Conservation (phyloP, 2,113 vertebrate species). For the Triplophysa tibetana region DNA sequence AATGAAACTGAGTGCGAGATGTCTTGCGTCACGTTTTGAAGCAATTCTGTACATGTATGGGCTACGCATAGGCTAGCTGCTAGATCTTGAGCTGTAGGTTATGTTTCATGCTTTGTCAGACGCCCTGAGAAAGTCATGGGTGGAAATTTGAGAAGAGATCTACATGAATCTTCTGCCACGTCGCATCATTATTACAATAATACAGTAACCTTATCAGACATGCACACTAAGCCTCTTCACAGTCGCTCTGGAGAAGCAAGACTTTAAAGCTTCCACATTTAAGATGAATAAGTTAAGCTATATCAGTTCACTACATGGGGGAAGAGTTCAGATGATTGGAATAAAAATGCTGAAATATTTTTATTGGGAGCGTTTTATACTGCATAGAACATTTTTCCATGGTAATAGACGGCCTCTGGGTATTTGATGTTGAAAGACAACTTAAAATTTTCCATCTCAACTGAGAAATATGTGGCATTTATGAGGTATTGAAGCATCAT, state of each 20-base stretch:
- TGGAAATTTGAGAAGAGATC: constrained; percentile 32
- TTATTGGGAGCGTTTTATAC: constrained; percentile 21
- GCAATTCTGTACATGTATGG: constrained; percentile 15
- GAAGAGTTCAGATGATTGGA: constrained; percentile 11
- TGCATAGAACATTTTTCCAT: constrained; percentile 5
- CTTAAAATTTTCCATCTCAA: background rate
- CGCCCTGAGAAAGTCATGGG: constrained; percentile 38
- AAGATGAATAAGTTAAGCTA: constrained; percentile 37
- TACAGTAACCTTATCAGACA: constrained; percentile 51
- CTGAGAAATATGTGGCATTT: background rate
- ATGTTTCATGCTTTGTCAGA: constrained; percentile 40
- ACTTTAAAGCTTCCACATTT: constrained; percentile 30
- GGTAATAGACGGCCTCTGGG: background rate
- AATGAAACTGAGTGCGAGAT: background rate
- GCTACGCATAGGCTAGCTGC: background rate
- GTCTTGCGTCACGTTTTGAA: background rate
- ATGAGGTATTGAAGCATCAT: background rate
- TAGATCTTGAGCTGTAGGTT: background rate
- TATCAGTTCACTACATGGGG: constrained; percentile 23
- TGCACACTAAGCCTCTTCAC: constrained; percentile 16
- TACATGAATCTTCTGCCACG: constrained; percentile 27
- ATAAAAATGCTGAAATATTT: constrained; percentile 20
- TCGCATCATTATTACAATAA: constrained; percentile 45
- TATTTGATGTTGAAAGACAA: constrained; percentile 5
- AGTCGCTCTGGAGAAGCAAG: background rate